Percentiles rank a stretch among this genome's conserved stretches.
These are phyloP conservation scores for Hypomecis atomaria DNA, from an alignment of 2,888 invertebrate genomes.

Conservation along the genomic window DNA sequence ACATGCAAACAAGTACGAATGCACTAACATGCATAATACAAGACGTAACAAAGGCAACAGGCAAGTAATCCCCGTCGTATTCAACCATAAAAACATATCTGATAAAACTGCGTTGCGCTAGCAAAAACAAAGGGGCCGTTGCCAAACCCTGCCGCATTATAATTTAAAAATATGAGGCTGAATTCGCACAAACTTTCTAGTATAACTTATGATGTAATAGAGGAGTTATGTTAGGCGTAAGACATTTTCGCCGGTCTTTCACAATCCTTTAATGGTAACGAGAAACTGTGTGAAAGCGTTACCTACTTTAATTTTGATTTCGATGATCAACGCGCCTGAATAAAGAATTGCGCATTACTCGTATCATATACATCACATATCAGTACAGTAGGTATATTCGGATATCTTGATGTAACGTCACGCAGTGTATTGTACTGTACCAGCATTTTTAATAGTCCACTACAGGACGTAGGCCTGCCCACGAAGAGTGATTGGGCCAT, in stretches of 20 bases:
- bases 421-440: not conserved
- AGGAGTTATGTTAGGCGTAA: slow-evolving; percentile 41
- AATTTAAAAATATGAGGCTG: slow-evolving; percentile 36
- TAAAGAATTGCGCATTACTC: slow-evolving; percentile 27
- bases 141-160: slow-evolving; percentile 33
- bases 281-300: slow-evolving; percentile 36
- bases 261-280: slow-evolving; percentile 45
- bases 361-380: not conserved
- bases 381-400: too few relatives aligned
- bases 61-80: slow-evolving; percentile 9
- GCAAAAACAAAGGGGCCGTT: slow-evolving; percentile 36
- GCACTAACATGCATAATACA: slow-evolving; percentile 4
- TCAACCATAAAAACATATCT: slow-evolving; percentile 26
- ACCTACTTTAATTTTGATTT: slow-evolving; percentile 30
- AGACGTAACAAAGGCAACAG: slow-evolving; percentile 12
- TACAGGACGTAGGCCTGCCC: too few relatives aligned
- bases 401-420: not conserved
- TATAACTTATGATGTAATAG: slow-evolving; percentile 46
- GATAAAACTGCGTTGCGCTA: slow-evolving; percentile 23
- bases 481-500: too few relatives aligned
- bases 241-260: slow-evolving; percentile 41
- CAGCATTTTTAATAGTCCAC: too few relatives aligned
- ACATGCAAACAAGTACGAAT: not conserved
- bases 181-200: slow-evolving; percentile 47
- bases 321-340: slow-evolving; percentile 29